Percentiles rank a stretch among this genome's conserved stretches.
Conservation (phyloP, 2,888 invertebrate genomes). For the Nephrocerus scutellatus region DNA sequence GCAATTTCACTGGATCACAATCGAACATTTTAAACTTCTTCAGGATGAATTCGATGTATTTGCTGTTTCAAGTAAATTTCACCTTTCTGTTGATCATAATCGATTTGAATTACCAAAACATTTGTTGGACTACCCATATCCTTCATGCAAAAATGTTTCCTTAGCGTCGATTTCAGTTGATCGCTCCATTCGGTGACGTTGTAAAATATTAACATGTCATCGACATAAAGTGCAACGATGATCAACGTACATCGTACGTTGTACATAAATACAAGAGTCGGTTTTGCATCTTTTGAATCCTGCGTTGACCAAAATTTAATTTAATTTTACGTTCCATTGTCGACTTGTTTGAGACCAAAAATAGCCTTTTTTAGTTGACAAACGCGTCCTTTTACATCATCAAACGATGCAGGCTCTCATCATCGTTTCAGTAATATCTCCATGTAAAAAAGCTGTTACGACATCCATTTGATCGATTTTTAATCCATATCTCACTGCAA, state of each 20-base stretch:
- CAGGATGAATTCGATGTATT: slow-evolving; percentile 7
- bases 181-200: slow-evolving; percentile 6
- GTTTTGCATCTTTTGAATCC: slow-evolving; percentile 3
- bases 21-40: slow-evolving; percentile 7
- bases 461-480: slow-evolving; percentile 14
- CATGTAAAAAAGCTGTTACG: slow-evolving; percentile 16
- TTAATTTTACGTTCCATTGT: slow-evolving; percentile 13
- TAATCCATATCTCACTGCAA: slow-evolving; percentile 10
- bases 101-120: slow-evolving; percentile 12
- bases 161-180: slow-evolving; percentile 7
- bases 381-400: slow-evolving; percentile 7
- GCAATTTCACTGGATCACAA: slow-evolving; percentile 11
- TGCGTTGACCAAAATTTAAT: neutral
- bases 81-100: slow-evolving; percentile 1
- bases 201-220: slow-evolving; percentile 12
- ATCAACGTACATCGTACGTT: no score
- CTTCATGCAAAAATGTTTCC: slow-evolving; percentile 8
- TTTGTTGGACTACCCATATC: slow-evolving; percentile 7
- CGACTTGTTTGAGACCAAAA: slow-evolving; percentile 19
- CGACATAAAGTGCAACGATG: slow-evolving; percentile 12
- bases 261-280: slow-evolving; percentile 14
- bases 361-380: slow-evolving; percentile 16
- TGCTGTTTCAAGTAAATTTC: slow-evolving; percentile 2
- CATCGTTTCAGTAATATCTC: slow-evolving; percentile 11
- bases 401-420: slow-evolving; percentile 13